phyloP scores from a whole-genome alignment of 2,797 vertebrate species.

The Heterohyrax brucei region DNA sequence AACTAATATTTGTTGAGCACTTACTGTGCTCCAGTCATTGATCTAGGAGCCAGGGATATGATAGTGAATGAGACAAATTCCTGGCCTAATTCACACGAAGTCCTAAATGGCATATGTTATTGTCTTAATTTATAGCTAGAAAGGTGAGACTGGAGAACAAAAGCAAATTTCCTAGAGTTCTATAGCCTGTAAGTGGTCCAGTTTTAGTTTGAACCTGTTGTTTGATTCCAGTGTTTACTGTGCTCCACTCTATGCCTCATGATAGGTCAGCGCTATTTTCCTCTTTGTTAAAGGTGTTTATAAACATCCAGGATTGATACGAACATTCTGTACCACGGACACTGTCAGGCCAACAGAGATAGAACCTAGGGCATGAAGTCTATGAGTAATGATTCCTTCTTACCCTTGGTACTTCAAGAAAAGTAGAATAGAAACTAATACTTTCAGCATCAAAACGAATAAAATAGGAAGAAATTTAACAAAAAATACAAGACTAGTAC shows the following conservation, averaged over 20 bases:
- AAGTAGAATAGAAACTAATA: slow-evolving; percentile 7
- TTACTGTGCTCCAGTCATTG: neutral
- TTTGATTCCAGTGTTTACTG: slow-evolving; percentile 32
- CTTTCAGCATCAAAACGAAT: neutral
- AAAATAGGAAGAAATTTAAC: slow-evolving; percentile 60
- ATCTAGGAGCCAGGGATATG: neutral
- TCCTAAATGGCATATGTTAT: neutral
- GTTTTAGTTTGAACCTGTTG: slow-evolving; percentile 55
- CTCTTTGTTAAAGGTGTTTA: slow-evolving; percentile 61
- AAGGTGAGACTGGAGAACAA: slow-evolving; percentile 19
- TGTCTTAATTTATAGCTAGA: slow-evolving; percentile 40
- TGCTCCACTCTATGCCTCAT: slow-evolving; percentile 41
- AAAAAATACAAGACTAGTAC: neutral
- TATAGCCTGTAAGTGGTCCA: neutral
- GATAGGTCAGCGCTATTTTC: slow-evolving; percentile 43
- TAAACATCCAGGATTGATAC: slow-evolving; percentile 53
- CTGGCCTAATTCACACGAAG: slow-evolving; percentile 31
- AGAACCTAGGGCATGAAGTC: neutral
- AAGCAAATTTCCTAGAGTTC: slow-evolving; percentile 10
- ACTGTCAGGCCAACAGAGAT: neutral
- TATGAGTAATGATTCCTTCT: slow-evolving; percentile 57
- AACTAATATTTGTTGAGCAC: neutral
- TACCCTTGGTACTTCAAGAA: slow-evolving; percentile 34
- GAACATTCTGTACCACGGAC: slow-evolving; percentile 19
- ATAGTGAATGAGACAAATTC: neutral